Conservation (phyloP, 2,888 invertebrate genomes). For the Cataglyphis altisquamis region DNA sequence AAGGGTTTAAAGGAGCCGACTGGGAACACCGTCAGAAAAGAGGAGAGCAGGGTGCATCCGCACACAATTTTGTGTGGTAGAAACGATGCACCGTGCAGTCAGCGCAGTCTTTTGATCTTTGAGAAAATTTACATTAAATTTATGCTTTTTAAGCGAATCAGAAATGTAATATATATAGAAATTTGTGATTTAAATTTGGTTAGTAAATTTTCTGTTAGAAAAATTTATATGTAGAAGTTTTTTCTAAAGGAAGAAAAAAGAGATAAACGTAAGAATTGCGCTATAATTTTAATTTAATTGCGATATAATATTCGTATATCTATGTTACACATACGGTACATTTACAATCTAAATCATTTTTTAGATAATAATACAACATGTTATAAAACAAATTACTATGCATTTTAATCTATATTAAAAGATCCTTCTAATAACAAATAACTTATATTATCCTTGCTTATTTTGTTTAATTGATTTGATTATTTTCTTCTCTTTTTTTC, state of each 20-base stretch:
- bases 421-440: constrained; percentile 10
- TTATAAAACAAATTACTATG: background rate
- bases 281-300: too few relatives aligned
- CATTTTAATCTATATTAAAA: background rate
- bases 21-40: constrained; percentile 57
- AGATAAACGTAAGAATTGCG: background rate
- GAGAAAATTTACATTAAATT: constrained; percentile 49
- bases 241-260: background rate
- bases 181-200: constrained; percentile 29
- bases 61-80: constrained; percentile 36
- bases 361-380: background rate
- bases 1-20: constrained; percentile 33
- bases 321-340: background rate
- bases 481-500: background rate
- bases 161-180: constrained; percentile 25
- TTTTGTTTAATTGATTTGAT: constrained; percentile 4
- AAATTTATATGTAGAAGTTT: background rate
- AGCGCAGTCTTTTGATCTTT: constrained; percentile 43
- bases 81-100: constrained; percentile 34
- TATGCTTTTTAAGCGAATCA: constrained; percentile 28
- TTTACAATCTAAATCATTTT: background rate
- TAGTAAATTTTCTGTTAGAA: constrained; percentile 4
- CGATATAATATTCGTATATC: background rate
- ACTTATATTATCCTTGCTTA: background rate
- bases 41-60: constrained; percentile 40